phyloP scores from a whole-genome alignment of 2,113 vertebrate genomes.

The Progne subis region DNA sequence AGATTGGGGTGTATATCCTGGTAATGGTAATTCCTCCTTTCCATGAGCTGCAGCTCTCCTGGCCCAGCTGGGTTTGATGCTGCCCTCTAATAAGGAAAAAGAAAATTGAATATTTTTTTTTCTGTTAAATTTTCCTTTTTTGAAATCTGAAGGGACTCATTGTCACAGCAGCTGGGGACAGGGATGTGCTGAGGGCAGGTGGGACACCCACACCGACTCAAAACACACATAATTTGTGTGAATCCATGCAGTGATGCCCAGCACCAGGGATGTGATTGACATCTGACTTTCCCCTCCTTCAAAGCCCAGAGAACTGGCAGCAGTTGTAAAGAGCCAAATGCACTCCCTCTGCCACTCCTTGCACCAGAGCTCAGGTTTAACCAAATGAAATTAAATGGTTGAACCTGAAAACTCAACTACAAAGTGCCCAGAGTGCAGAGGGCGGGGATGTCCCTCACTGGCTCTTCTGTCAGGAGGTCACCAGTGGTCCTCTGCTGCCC shows the following conservation, averaged over 20 bases:
- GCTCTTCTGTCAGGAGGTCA: not conserved
- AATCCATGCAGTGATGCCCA: not conserved
- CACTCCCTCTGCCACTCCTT: not conserved
- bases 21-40: not conserved
- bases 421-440: not conserved
- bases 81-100: constrained; percentile 41
- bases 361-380: not conserved
- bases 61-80: not conserved
- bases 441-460: rapidly evolving
- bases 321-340: not conserved
- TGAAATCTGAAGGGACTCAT: not conserved
- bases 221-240: not conserved
- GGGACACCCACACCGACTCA: not conserved
- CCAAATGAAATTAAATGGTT: not conserved
- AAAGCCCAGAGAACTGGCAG: not conserved
- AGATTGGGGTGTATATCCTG: rapidly evolving
- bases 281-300: not conserved
- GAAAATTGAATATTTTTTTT: not conserved
- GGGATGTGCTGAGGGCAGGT: not conserved
- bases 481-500: not conserved
- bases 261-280: not conserved
- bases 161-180: not conserved
- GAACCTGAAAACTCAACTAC: not conserved
- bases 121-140: rapidly evolving
- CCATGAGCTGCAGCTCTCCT: rapidly evolving